phyloP scores from a whole-genome alignment of 2,888 invertebrate species.

The Mimumesa dahlbomi region DNA sequence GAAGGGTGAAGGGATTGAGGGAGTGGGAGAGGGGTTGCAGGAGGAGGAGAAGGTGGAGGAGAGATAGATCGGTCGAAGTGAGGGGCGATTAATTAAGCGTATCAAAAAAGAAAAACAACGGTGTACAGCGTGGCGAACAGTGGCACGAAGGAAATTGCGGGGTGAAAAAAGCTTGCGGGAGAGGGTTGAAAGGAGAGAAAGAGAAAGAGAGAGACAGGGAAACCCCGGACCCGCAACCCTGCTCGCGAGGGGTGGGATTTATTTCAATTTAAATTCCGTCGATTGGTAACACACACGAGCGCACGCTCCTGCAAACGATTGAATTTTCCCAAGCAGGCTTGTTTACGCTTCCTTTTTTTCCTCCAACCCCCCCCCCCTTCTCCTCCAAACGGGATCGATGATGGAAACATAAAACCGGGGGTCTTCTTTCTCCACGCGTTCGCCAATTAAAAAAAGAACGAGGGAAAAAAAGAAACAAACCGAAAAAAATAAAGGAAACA shows the following conservation, averaged over 20 bases:
- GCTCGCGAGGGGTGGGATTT: background rate
- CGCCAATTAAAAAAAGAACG: too few species aligned
- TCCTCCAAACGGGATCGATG: too few species aligned
- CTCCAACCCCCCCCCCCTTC: too few species aligned
- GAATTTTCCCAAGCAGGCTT: background rate
- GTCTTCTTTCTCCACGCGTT: too few species aligned
- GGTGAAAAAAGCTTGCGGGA: background rate
- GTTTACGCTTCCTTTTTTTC: slow-evolving; percentile 4
- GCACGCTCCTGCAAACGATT: slow-evolving; percentile 6
- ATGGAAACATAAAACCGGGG: background rate
- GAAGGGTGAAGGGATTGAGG: too few species aligned
- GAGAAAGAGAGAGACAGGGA: too few species aligned
- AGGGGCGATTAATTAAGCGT: background rate
- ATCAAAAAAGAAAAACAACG: background rate
- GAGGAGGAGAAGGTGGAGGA: too few species aligned
- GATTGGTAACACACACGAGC: background rate
- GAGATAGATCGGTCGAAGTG: background rate
- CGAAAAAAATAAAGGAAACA: too few species aligned
- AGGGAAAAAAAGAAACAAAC: too few species aligned
- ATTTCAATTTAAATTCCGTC: slow-evolving; percentile 9
- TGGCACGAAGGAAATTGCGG: slow-evolving; percentile 3
- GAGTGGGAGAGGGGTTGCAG: too few species aligned
- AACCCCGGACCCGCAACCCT: background rate
- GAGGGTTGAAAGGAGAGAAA: too few species aligned
- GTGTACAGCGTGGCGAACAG: background rate